Evolutionary conservation across 1,140 invertebrate species (phyloP).

Genomic region (Heliconius hewitsoni): DNA sequence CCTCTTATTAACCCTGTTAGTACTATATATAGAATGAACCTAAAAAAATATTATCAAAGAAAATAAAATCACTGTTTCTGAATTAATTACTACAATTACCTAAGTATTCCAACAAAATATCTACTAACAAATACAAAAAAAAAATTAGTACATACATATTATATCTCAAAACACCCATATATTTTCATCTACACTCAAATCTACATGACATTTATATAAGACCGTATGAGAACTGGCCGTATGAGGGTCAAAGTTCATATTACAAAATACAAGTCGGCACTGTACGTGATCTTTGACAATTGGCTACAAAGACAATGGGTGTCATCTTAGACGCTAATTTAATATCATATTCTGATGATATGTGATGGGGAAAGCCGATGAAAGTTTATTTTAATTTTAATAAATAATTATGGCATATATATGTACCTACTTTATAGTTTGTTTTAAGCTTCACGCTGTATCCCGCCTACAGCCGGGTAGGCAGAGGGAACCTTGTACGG

Average conservation of each 20-base stretch:
- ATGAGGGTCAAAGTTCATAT: constrained; percentile 37
- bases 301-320: constrained; percentile 33
- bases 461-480: too few species aligned
- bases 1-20: too few species aligned
- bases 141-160: too few species aligned
- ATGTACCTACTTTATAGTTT: too few species aligned
- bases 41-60: too few species aligned
- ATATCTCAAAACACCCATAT: neutral
- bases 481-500: too few species aligned
- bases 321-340: neutral
- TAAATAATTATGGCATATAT: neutral
- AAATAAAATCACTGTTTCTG: too few species aligned
- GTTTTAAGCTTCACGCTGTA: neutral
- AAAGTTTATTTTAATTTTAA: neutral
- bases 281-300: constrained; percentile 55
- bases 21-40: too few species aligned
- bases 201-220: neutral
- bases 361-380: neutral
- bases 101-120: neutral
- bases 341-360: neutral
- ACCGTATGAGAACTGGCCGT: constrained; percentile 17
- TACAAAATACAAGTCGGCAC: constrained; percentile 63
- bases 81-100: too few species aligned
- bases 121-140: too few species aligned
- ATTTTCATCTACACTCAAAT: neutral